These are phyloP conservation scores for Ancistrus triradiatus DNA, from an alignment of 2,113 vertebrate genomes.

Conservation along the genomic window DNA sequence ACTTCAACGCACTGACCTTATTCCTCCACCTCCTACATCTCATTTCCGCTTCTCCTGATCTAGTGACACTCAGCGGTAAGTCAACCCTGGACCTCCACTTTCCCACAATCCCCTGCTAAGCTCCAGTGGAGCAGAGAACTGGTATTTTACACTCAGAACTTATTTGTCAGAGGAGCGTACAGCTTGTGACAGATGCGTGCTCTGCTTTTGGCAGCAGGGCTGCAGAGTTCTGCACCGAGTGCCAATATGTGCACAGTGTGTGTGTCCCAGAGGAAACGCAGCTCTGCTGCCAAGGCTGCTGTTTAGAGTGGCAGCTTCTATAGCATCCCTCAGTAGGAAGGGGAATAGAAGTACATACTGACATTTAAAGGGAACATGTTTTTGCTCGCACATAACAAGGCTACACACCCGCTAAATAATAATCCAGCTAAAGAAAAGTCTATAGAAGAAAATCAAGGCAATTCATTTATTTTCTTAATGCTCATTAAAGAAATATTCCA, in stretches of 20 bases:
- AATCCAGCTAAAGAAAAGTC: too few species aligned
- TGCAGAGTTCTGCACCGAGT: too few species aligned
- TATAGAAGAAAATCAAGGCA: too few species aligned
- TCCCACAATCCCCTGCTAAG: constrained; percentile 17
- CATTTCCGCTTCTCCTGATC: not conserved
- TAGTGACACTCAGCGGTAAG: not conserved
- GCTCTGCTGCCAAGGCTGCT: not conserved
- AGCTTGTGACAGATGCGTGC: not conserved
- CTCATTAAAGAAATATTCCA: too few species aligned
- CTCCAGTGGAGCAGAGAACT: constrained; percentile 19
- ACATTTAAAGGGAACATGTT: too few species aligned
- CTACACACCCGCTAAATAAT: too few species aligned
- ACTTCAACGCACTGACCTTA: too few species aligned
- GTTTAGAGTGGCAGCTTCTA: not conserved
- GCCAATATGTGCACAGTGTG: not conserved
- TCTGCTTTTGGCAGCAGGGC: not conserved
- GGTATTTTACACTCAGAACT: not conserved
- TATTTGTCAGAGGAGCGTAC: not conserved
- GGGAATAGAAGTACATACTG: too few species aligned
- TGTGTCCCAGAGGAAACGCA: not conserved
- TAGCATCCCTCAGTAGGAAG: constrained; percentile 1
- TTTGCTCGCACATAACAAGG: too few species aligned
- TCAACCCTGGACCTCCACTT: constrained; percentile 8
- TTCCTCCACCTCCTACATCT: too few species aligned
- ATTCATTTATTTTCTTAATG: too few species aligned